These are phyloP conservation scores for Catharus ustulatus DNA, from an alignment of 2,797 vertebrate species.

Conservation along the genomic window DNA sequence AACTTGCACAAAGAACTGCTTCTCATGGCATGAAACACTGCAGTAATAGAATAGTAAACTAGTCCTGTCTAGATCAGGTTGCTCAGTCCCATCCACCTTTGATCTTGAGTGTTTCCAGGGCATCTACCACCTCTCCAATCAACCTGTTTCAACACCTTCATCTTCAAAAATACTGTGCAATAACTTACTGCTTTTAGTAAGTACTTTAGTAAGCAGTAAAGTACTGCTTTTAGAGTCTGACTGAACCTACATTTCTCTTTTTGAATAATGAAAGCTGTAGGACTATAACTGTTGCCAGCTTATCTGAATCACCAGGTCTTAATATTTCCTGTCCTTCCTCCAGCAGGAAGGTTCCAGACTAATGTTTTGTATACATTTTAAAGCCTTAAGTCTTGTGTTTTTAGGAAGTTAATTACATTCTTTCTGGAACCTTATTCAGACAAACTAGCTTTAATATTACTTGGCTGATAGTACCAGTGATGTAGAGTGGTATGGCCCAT, in stretches of 20 bases:
- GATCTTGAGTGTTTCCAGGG: background rate
- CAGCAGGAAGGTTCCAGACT: background rate
- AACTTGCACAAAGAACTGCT: background rate
- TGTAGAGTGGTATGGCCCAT: background rate
- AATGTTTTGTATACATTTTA: background rate
- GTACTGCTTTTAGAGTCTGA: background rate
- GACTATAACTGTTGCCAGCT: background rate
- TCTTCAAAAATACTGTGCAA: background rate
- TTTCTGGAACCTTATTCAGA: background rate
- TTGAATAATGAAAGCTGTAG: background rate
- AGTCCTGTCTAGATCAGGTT: background rate
- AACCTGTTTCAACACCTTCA: background rate
- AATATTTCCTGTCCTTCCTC: background rate
- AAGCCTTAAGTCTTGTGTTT: background rate
- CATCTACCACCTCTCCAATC: background rate
- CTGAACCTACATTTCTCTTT: background rate
- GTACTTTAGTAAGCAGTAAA: background rate
- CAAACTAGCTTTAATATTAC: background rate
- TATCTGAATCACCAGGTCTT: background rate
- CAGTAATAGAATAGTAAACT: background rate
- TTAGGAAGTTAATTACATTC: background rate
- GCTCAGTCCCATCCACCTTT: background rate
- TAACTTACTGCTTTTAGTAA: background rate
- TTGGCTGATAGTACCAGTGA: background rate
- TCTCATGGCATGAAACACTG: background rate